Conservation (phyloP, 1,140 invertebrate genomes). For the Rhopalosiphum padi region DNA sequence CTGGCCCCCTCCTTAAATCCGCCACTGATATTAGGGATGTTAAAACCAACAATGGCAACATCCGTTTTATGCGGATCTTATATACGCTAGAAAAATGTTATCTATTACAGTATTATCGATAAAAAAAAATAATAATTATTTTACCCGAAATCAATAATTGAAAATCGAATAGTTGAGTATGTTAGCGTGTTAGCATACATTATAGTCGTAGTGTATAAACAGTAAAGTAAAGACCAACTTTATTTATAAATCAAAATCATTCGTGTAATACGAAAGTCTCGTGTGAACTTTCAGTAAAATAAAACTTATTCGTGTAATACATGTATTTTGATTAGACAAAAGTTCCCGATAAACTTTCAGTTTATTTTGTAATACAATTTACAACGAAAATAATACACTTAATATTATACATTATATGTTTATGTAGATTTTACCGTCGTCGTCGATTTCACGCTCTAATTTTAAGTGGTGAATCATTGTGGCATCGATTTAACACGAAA, state of each 20-base stretch:
- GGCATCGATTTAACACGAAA: not conserved
- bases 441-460: not conserved
- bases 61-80: not conserved
- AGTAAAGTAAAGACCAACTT: not conserved
- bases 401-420: not conserved
- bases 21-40: no score
- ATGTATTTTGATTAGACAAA: not conserved
- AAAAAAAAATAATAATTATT: not conserved
- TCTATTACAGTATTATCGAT: no score
- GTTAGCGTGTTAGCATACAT: not conserved
- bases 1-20: no score
- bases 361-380: not conserved
- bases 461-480: not conserved
- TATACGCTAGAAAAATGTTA: not conserved
- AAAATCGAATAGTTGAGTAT: not conserved
- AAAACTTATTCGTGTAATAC: not conserved
- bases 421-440: not conserved
- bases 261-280: not conserved
- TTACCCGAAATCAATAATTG: not conserved
- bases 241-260: not conserved
- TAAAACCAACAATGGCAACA: not conserved
- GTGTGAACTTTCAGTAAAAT: not conserved
- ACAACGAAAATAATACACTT: not conserved
- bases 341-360: not conserved
- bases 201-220: not conserved